phyloP scores from a whole-genome alignment of 2,113 vertebrate genomes.

The Nothobranchius furzeri region DNA sequence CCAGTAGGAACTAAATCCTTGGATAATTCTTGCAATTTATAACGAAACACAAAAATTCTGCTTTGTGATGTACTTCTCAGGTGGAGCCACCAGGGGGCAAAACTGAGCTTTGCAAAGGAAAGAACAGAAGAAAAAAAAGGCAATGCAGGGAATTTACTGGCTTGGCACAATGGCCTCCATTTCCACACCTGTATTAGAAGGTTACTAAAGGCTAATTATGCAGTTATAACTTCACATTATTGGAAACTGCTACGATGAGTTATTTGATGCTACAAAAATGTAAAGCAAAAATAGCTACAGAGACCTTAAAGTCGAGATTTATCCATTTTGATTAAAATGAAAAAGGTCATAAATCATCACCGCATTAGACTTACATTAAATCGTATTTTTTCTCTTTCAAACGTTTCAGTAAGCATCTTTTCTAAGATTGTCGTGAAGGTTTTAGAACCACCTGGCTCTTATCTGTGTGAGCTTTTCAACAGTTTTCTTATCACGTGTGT shows the following conservation, averaged over 20 bases:
- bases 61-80: background rate
- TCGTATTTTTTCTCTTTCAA: background rate
- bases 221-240: slow-evolving; percentile 38
- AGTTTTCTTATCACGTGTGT: slow-evolving; percentile 3
- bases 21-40: background rate
- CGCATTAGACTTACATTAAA: background rate
- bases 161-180: slow-evolving; percentile 22
- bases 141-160: slow-evolving; percentile 7
- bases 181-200: slow-evolving; percentile 34
- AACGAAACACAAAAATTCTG: background rate
- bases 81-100: slow-evolving; percentile 56
- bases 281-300: slow-evolving; percentile 5
- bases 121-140: background rate
- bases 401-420: no score
- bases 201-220: slow-evolving; percentile 49
- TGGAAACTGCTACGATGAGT: slow-evolving; percentile 24
- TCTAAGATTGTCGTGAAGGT: background rate
- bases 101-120: slow-evolving; percentile 13
- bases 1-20: background rate
- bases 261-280: background rate
- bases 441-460: slow-evolving; percentile 4
- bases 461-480: background rate
- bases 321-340: background rate
- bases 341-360: background rate
- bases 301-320: background rate